Conservation (phyloP, 2,888 invertebrate species). For the Chrysotoxum bicinctum region DNA sequence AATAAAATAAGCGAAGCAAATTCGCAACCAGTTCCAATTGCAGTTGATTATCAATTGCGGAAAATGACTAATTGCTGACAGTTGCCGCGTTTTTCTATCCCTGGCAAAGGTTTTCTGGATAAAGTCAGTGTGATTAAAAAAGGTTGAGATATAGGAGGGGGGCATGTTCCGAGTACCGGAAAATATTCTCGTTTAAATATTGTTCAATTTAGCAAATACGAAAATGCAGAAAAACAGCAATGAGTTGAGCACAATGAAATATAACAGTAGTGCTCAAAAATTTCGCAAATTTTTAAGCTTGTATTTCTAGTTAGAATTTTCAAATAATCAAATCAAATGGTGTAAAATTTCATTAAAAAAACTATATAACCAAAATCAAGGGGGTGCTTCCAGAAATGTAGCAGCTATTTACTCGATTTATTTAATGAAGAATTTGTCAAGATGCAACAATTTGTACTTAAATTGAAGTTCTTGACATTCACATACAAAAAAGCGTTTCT, state of each 20-base stretch:
- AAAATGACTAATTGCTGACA: slow-evolving; percentile 50
- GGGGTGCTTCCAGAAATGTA: too few relatives aligned
- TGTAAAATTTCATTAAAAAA: too few relatives aligned
- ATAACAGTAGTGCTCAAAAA: slow-evolving; percentile 2
- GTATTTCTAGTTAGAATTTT: too few relatives aligned
- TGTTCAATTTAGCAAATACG: background rate
- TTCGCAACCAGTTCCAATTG: background rate
- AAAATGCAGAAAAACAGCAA: background rate
- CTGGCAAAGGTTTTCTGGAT: background rate
- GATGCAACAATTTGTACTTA: too few relatives aligned
- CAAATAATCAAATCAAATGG: too few relatives aligned
- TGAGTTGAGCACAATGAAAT: background rate
- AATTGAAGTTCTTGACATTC: too few relatives aligned
- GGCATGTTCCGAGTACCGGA: background rate
- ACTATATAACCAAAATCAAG: too few relatives aligned
- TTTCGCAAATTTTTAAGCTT: background rate
- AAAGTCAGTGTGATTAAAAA: background rate
- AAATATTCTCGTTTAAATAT: slow-evolving; percentile 16
- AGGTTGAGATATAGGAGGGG: background rate
- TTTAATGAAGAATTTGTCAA: too few relatives aligned
- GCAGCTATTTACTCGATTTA: too few relatives aligned
- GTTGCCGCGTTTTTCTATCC: slow-evolving; percentile 14
- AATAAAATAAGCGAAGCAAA: background rate
- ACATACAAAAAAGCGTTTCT: too few relatives aligned
- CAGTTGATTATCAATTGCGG: slow-evolving; percentile 38